Evolutionary conservation across 2,888 invertebrate genomes (phyloP).

Genomic region (Meloe dianella): DNA sequence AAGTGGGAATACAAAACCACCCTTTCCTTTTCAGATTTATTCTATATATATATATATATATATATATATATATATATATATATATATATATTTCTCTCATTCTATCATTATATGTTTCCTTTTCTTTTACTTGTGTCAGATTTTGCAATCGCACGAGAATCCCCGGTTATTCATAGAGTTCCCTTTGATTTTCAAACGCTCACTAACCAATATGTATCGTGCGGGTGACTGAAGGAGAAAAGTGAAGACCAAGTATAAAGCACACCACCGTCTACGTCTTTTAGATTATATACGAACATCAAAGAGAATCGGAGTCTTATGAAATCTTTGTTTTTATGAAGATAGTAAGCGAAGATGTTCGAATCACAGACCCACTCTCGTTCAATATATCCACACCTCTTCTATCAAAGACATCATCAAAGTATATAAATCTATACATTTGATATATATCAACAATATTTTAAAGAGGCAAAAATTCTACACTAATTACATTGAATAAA

Average conservation of each 20-base stretch:
- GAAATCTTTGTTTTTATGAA: slow-evolving; percentile 53
- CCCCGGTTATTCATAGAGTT: slow-evolving; percentile 45
- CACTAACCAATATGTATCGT: slow-evolving; percentile 50
- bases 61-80: too few species aligned
- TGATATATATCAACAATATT: too few species aligned
- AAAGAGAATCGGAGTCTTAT: slow-evolving; percentile 48
- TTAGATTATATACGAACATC: slow-evolving; percentile 48
- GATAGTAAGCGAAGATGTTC: slow-evolving; percentile 34
- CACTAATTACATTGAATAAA: too few species aligned
- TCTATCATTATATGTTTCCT: slow-evolving; percentile 7
- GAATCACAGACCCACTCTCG: slow-evolving; percentile 38
- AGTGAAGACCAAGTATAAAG: slow-evolving; percentile 35
- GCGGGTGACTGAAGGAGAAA: slow-evolving; percentile 35
- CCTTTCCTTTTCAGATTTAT: slow-evolving; percentile 32
- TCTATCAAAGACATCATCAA: slow-evolving; percentile 20
- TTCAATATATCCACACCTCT: slow-evolving; percentile 39
- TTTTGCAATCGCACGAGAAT: slow-evolving; percentile 47
- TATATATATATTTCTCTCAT: not conserved
- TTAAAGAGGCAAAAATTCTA: too few species aligned
- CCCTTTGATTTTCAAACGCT: slow-evolving; percentile 52
- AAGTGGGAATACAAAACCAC: slow-evolving; percentile 28
- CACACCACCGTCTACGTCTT: slow-evolving; percentile 29
- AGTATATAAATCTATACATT: slow-evolving; percentile 4
- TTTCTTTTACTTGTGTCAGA: slow-evolving; percentile 24
- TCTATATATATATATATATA: too few species aligned